Conservation (phyloP, 2,113 vertebrate species). For the Laterallus jamaicensis region DNA sequence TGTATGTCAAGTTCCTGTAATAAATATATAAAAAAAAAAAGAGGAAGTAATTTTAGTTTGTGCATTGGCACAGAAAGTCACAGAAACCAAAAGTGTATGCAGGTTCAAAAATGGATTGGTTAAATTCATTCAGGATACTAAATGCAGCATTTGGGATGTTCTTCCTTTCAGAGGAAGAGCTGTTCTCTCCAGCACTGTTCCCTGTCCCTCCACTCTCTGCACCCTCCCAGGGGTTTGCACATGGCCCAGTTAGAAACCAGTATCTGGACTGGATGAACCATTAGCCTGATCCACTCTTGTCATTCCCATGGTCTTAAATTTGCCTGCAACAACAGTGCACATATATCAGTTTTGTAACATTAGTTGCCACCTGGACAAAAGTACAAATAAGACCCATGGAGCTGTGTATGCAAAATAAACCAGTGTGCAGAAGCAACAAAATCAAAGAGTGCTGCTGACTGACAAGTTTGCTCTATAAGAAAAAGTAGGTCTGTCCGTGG, state of each 20-base stretch:
- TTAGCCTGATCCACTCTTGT: not conserved
- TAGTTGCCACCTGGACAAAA: not conserved
- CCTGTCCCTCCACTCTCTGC: not conserved
- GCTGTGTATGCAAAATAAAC: not conserved
- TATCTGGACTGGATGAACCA: not conserved
- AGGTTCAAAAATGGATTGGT: not conserved
- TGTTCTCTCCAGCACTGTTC: not conserved
- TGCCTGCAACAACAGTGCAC: not conserved
- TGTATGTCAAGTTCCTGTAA: not conserved
- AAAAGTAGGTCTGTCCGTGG: constrained; percentile 44
- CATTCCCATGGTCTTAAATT: not conserved
- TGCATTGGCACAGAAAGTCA: not conserved
- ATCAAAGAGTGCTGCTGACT: not conserved
- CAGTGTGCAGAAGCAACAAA: not conserved
- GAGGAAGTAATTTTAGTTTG: not conserved
- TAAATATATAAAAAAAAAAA: not conserved
- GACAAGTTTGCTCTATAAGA: not conserved
- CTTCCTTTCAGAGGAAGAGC: not conserved
- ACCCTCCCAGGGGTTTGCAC: not conserved
- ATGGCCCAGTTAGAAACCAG: not conserved
- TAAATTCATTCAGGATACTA: not conserved
- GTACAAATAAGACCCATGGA: not conserved
- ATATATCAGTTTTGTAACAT: not conserved
- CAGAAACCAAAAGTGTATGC: not conserved
- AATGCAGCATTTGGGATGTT: not conserved